Evolutionary conservation across 1,140 invertebrate species (phyloP), one percentile per base, ranked within the genome.

Genomic region (Drosophila melanica): DNA sequence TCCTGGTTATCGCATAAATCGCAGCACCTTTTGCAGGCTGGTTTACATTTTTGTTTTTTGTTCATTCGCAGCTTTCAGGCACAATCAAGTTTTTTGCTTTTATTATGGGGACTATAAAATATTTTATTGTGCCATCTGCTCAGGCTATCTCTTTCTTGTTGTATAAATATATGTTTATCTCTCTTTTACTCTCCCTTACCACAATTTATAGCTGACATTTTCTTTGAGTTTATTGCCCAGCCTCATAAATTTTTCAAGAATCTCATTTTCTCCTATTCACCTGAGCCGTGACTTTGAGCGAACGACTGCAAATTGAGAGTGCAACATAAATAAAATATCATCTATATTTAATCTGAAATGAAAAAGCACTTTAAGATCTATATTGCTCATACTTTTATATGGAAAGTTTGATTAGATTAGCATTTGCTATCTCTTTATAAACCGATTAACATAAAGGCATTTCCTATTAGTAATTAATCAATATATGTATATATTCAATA

Each of bases 71-170:
- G 81, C 71, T 75, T 72, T 58, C 76, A 80, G 80, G 53, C 85
- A 75, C 81, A 85, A 85, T 86, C 77, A 81, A 85, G 81, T 85
- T 85, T 85, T 81, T 73, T 62, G 82, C 54, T 77, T 87, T 87
- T 81, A 77, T 87, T 87, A 77, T 68, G 59, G 78, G 45, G 35
- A 75, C 63, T 79, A 87, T 87, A 79, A 82, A 70, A 79, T 70
- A 87, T 87, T 77, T 87, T 82, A 87, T 63, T 50, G 58, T 58
- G 58, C 72, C 72, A 75, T 69, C 72, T 75, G 72, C 58, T 75
- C 59, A 63, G 16, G 33, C 48, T 33, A 60, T 68, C 42, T 68
- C 47, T 23, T 39, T 23, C 23, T 68, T 42, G 27, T 20, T 57
- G 12, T 35, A 23, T 57, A 35, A 35, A 23, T 18, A 20, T 27